These are phyloP conservation scores for Achatina immaculata DNA, from an alignment of 1,140 invertebrate species.

Conservation along the genomic window DNA sequence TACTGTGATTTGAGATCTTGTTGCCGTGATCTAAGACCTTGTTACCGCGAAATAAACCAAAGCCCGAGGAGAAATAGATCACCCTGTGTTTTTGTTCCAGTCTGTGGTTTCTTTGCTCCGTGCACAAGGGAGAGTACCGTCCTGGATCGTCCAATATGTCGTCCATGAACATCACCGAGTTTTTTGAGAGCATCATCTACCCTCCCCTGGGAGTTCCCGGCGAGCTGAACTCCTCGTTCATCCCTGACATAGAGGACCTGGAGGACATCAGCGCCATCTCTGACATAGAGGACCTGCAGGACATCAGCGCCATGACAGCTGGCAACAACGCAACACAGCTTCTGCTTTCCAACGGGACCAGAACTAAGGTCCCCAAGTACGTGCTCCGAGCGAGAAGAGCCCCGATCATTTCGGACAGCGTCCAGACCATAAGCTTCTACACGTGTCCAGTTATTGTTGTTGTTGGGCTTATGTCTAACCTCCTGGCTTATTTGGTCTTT, in stretches of 20 bases:
- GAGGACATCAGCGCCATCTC: too few relatives aligned
- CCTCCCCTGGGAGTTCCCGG: background rate
- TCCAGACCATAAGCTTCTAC: constrained; percentile 40
- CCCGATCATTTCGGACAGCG: background rate
- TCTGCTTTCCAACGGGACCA: background rate
- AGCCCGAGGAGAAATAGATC: too few relatives aligned
- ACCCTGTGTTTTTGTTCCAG: too few relatives aligned
- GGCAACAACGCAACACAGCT: background rate
- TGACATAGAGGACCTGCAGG: background rate
- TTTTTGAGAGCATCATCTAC: constrained; percentile 1
- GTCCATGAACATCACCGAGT: background rate
- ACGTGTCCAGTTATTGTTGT: constrained; percentile 70
- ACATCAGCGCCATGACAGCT: background rate
- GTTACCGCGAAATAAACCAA: too few relatives aligned
- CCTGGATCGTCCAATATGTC: background rate
- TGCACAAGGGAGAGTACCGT: background rate
- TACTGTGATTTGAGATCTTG: too few relatives aligned
- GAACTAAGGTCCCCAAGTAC: background rate
- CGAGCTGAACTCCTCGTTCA: background rate
- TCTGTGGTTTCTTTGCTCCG: background rate
- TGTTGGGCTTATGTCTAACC: constrained; percentile 74
- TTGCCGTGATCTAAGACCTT: too few relatives aligned
- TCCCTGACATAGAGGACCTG: background rate
- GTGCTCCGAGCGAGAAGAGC: background rate
- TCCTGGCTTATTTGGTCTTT: constrained; percentile 75